Evolutionary conservation across 2,113 vertebrate species (phyloP).

Genomic region (Pedionomus torquatus): DNA sequence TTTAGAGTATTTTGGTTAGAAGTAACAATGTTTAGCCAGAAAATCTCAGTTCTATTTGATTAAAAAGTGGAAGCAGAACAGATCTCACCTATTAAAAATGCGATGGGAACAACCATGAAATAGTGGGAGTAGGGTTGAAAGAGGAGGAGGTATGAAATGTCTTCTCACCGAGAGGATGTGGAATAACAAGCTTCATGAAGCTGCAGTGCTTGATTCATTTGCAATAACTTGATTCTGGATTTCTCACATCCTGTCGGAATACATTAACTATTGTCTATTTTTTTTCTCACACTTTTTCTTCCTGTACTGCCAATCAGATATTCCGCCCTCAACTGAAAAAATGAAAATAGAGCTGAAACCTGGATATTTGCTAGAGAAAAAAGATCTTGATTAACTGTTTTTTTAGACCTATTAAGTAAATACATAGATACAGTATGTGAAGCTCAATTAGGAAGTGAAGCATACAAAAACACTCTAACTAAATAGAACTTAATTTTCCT

Average conservation of each 20-base stretch:
- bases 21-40: not conserved
- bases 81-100: not conserved
- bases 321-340: not conserved
- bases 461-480: not conserved
- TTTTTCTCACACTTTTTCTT: not conserved
- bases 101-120: not conserved
- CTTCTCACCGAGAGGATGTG: not conserved
- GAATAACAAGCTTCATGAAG: not conserved
- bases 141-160: not conserved
- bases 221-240: not conserved
- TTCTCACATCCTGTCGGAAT: conserved; percentile 1
- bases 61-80: not conserved
- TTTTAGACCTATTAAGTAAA: not conserved
- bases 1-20: not conserved
- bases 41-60: not conserved
- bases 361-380: not conserved
- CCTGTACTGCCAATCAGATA: not conserved
- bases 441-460: not conserved
- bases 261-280: not conserved
- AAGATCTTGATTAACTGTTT: not conserved
- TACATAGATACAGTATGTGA: not conserved
- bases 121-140: not conserved
- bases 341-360: not conserved
- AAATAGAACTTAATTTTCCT: not conserved
- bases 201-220: not conserved